Evolutionary conservation across 2,797 vertebrate species (phyloP), one percentile per base, ranked within the genome.

Genomic region (Enteromius paludinosus): DNA sequence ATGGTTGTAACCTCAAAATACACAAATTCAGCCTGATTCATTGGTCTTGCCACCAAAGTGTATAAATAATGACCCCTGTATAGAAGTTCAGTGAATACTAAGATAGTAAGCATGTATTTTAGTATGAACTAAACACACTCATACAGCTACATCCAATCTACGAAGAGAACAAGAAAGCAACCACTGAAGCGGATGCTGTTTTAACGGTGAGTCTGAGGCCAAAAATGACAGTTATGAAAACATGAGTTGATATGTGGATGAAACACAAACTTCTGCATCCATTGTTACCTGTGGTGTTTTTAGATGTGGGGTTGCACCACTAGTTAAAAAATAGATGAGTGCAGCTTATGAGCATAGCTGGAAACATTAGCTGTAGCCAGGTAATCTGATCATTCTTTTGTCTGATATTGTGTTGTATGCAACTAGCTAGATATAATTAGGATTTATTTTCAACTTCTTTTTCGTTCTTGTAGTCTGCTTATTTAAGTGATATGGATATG

Each of bases 161-260:
- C 69, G 79, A 64, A 62, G 79, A 73, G 25, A 81, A 72, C 43
- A 33, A 64, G 79, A 73, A 64, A 81, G 69, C 43, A 56, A 38
- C 68, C 23, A 47, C 68, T 71, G 79, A 81, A 81, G 79, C 56
- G 20, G 79, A 81, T 62, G 79, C 56, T 49, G 68, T 73, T 72
- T 73, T 18, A 64, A 73, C n/a, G 68, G 79, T 81, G 79, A 81
- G 79, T 81, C 30, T 81, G 28, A 64, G 79, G 56, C 25, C 35
- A 59, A 45, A 70, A 79, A 8, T 25, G 4, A 56, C 8, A 20
- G 14, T 54, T 79, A 9, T 41, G n/a, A 33, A 35, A 66, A 59
- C 33, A 12, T 35, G 30, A 45, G 35, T 41, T 80, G 23, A 23
- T 45, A 5, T 56, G 45, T 54, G 64, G 15, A 10, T 18, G 0